Evolutionary conservation across 2,113 vertebrate genomes (phyloP), one percentile per base, ranked within the genome.

Genomic region (Shinisaurus crocodilurus): DNA sequence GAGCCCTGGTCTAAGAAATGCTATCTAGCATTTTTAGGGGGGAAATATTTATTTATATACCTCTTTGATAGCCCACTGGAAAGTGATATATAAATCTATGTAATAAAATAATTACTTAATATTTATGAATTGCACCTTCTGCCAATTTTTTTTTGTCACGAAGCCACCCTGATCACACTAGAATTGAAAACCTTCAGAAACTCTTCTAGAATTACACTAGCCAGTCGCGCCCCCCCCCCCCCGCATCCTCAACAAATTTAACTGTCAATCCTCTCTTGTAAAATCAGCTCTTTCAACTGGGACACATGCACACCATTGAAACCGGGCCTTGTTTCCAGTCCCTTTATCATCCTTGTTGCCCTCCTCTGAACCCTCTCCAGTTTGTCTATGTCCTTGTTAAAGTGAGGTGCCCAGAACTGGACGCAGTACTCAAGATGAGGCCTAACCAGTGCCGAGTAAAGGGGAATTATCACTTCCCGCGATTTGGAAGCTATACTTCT

Each of bases 181-280:
- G 87, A 37, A 69, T 40, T 86, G 88, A 91, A 86, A 85, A 80
- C 43, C 77, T 91, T 54, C 67, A 72, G 25, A 86, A 72, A 12
- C 48, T 65, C 60, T 65, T 65, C n/a, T 43, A 43, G 60, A 83
- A 67, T 29, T 23, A 23, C 76, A 79, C 88, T 85, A 70, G 84
- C 86, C 20, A 87, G 82, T 90, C 18, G 2, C 12, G 32, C 20
- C 1, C 6, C 48, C 34, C 29, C 10, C 77, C 65, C 7, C 54
- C 87, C 69, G 63, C 76, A 88, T 37, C 63, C 86, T 90, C 90
- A 88, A 92, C 65, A 86, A 80, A 75, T 89, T 92, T 93, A 91
- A 92, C 89, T 94, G 91, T 93, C 88, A 96, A 95, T 89, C 85
- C 91, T 91, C 85, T 90, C 89, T 27, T 86, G 77, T 63, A 91